A percentile compares a stretch with the other conserved stretches of the same genome.
phyloP scores from a whole-genome alignment of 2,113 vertebrate genomes.

The Coptodon bakossiorum region DNA sequence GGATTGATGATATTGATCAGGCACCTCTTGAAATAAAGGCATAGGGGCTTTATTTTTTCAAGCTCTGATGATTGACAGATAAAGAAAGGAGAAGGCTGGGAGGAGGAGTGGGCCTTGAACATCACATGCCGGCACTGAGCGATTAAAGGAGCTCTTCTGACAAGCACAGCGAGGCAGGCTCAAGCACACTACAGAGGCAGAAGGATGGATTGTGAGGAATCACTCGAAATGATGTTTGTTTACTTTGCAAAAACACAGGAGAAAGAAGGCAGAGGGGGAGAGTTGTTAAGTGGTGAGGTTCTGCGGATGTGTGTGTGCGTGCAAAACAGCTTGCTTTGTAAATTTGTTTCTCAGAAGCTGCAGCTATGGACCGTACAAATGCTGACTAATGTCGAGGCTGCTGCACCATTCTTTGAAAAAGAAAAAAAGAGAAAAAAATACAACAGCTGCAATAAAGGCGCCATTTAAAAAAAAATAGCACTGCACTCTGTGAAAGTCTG shows the following conservation, averaged over 20 bases:
- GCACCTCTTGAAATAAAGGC: conserved; percentile 87
- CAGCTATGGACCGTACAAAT: conserved; percentile 51
- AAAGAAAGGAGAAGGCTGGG: conserved; percentile 83
- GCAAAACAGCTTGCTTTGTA: conserved; percentile 46
- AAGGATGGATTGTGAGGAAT: conserved; percentile 88
- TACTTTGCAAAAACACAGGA: conserved; percentile 79
- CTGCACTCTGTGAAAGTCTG: not conserved
- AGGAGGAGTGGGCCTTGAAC: conserved; percentile 93
- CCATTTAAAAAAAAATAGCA: not conserved
- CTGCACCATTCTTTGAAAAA: conserved; percentile 35
- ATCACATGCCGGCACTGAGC: conserved; percentile 85
- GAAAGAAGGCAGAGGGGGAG: conserved; percentile 33
- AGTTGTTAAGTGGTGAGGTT: conserved; percentile 42
- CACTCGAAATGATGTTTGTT: conserved; percentile 98
- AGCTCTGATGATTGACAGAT: conserved; percentile 92
- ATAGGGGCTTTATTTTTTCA: conserved; percentile 84
- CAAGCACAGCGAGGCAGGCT: conserved; percentile 85
- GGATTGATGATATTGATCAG: conserved; percentile 99
- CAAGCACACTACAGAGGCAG: conserved; percentile 77
- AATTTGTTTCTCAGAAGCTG: conserved; percentile 47
- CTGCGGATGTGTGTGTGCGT: not conserved
- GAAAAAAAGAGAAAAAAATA: not conserved
- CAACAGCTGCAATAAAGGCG: conserved; percentile 32
- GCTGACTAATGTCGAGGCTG: conserved; percentile 59
- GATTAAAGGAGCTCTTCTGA: conserved; percentile 95